Evolutionary conservation across 2,888 invertebrate species (phyloP), one percentile per base, ranked within the genome.

Genomic region (Megastigmus dorsalis): DNA sequence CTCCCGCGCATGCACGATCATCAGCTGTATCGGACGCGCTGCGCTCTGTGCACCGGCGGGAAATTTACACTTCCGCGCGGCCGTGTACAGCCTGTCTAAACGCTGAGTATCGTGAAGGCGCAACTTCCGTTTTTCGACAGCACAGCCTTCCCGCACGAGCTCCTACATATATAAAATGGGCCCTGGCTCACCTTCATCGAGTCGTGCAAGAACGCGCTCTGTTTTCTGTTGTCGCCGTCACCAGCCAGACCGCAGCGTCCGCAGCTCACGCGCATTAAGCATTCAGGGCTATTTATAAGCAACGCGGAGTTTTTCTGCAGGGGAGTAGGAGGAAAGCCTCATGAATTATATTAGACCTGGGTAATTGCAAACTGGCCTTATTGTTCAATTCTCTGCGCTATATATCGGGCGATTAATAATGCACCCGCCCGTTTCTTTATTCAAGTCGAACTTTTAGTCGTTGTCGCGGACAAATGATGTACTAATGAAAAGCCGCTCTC

Each of bases 11-110:
- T 10, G 38, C 13, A 9, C 18, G 15, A 15, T 45, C n/a, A 38
- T 55, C 36, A 38, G 57, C 36, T 60, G 7, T 38, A 18, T n/a
- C 26, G 2, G 15, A 9, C 45, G n/a, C n/a, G n/a, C 33, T 33
- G n/a, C 15, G n/a, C 43, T 5, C 50, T n/a, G n/a, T n/a, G n/a
- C n/a, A n/a, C n/a, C n/a, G n/a, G 57, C 72, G 59, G 60, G 45
- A 52, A 72, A 67, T 73, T 73, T 73, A 67, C 54, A 67, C 72
- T 66, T 72, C 66, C 33, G 52, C 59, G 59, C 5, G 28, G 5
- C 78, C 36, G 28, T 30, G n/a, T 13, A 45, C 79, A 66, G 77
- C 54, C 74, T 70, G 15, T 50, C 52, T 28, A 9, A 18, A 3
- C 45, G 26, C 36, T 23, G 15, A 3, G 52, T 38, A 9, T 20